phyloP scores from a whole-genome alignment of 2,888 invertebrate species.

The Dasysyrphus tricinctus region DNA sequence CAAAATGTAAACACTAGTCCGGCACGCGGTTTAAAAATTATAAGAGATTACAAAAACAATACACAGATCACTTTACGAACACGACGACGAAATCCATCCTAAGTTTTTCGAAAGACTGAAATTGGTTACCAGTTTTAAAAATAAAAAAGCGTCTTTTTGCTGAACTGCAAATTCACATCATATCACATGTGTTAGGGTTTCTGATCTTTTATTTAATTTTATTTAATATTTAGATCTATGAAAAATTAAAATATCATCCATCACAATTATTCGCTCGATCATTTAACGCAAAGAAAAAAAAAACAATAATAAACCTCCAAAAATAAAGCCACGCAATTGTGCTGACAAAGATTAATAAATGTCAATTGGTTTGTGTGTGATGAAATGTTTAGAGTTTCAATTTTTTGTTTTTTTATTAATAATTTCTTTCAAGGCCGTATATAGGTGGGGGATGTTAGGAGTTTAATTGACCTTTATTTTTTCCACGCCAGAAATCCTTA shows the following conservation, averaged over 20 bases:
- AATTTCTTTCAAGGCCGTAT: neutral
- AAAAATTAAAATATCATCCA: constrained; percentile 35
- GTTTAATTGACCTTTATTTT: neutral
- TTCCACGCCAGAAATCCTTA: too few relatives aligned
- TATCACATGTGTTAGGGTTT: constrained; percentile 13
- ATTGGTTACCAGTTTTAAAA: constrained; percentile 5
- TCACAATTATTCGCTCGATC: constrained; percentile 24
- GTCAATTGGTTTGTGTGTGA: constrained; percentile 32
- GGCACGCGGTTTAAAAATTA: neutral
- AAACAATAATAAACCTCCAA: constrained; percentile 4
- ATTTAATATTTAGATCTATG: constrained; percentile 18
- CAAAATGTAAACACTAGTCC: neutral
- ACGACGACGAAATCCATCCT: neutral
- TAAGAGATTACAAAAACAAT: too few relatives aligned
- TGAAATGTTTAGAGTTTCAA: constrained; percentile 14
- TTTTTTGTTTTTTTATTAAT: neutral
- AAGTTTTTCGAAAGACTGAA: constrained; percentile 17
- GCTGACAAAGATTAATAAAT: constrained; percentile 35
- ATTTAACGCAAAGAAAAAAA: neutral
- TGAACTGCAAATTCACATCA: neutral
- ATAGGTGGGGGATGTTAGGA: neutral
- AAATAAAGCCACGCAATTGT: constrained; percentile 21
- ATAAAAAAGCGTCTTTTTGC: neutral
- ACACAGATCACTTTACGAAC: neutral
- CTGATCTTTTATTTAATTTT: neutral